A percentile compares a stretch with the other conserved stretches of the same genome.
These are phyloP conservation scores for Isurus oxyrinchus DNA, from an alignment of 2,113 vertebrate species.

Conservation along the genomic window DNA sequence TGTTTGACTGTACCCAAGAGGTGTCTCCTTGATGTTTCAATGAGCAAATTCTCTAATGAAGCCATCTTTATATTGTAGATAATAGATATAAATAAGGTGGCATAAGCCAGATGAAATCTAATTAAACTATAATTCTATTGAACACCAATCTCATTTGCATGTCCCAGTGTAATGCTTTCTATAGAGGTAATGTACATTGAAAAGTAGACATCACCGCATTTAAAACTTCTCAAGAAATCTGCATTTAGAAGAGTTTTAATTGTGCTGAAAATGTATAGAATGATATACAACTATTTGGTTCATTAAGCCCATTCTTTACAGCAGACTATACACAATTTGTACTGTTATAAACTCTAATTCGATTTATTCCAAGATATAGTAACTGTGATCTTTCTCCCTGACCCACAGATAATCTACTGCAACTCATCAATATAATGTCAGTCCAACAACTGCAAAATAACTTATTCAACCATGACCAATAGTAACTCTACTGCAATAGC, in stretches of 20 bases:
- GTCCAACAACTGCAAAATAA: background rate
- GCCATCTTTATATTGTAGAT: background rate
- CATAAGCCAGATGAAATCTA: background rate
- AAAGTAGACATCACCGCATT: background rate
- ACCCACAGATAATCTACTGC: background rate
- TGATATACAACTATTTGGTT: background rate
- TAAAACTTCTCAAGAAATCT: background rate
- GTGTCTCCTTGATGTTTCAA: background rate
- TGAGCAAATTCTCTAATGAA: background rate
- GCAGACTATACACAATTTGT: background rate
- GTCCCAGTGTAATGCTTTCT: background rate
- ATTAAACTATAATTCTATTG: background rate
- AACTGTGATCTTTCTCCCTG: too few relatives aligned
- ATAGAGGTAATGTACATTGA: background rate
- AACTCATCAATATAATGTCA: background rate
- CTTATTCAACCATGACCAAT: background rate
- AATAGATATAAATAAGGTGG: constrained; percentile 21
- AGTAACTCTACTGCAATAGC: background rate
- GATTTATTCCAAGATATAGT: background rate
- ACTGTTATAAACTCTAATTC: background rate
- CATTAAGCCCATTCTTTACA: constrained; percentile 8
- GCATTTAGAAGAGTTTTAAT: background rate
- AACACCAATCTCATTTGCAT: constrained; percentile 8
- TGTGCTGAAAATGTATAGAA: background rate
- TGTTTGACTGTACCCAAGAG: background rate